phyloP scores from a whole-genome alignment of 2,797 vertebrate species.

The Melopsittacus undulatus region DNA sequence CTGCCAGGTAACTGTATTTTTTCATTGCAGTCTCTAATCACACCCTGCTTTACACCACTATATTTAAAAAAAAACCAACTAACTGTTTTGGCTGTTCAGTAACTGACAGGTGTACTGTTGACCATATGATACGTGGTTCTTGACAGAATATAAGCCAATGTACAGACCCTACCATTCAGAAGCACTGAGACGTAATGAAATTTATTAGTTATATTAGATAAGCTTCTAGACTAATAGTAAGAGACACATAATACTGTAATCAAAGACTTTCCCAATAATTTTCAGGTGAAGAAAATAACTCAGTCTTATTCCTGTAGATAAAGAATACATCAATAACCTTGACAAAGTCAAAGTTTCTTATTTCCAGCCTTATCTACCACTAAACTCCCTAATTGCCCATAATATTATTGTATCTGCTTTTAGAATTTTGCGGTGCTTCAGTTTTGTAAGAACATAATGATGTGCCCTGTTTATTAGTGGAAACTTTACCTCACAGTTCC shows the following conservation, averaged over 20 bases:
- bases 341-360: slow-evolving; percentile 23
- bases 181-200: not conserved
- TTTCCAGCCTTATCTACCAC: not conserved
- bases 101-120: not conserved
- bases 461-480: not conserved
- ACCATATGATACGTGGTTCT: accelerated
- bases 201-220: not conserved
- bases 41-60: not conserved
- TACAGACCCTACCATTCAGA: not conserved
- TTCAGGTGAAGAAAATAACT: not conserved
- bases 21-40: not conserved
- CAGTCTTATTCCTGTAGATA: not conserved
- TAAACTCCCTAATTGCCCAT: not conserved
- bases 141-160: not conserved
- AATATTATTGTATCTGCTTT: not conserved
- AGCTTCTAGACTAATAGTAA: not conserved
- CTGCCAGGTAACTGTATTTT: not conserved
- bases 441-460: not conserved
- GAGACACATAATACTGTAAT: not conserved
- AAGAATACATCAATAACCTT: slow-evolving; percentile 37
- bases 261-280: not conserved
- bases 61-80: not conserved
- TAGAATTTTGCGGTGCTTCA: not conserved
- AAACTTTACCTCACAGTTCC: not conserved
- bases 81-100: not conserved